phyloP scores from a whole-genome alignment of 2,113 vertebrate genomes.

The Propithecus coquereli region DNA sequence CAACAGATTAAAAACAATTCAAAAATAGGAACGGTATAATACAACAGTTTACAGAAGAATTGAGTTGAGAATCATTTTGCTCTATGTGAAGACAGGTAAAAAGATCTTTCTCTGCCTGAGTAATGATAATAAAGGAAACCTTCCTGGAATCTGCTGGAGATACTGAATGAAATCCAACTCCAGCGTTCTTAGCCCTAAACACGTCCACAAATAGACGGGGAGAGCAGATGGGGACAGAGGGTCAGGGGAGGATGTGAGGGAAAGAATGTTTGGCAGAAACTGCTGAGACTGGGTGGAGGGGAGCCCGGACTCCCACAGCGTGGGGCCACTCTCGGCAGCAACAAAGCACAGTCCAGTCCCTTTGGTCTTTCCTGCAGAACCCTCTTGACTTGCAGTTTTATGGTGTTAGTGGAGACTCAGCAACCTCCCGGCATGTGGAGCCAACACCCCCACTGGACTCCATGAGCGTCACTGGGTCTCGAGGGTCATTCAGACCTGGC shows the following conservation, averaged over 20 bases:
- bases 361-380: background rate
- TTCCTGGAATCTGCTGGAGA: slow-evolving; percentile 18
- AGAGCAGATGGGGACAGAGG: slow-evolving; percentile 75
- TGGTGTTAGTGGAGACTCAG: background rate
- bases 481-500: background rate
- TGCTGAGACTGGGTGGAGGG: background rate
- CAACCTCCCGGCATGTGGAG: background rate
- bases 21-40: background rate
- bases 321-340: background rate
- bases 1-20: background rate
- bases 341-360: background rate
- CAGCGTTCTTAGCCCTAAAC: background rate
- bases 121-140: background rate
- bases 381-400: background rate
- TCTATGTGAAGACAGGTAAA: background rate
- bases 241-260: slow-evolving; percentile 70
- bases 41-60: background rate
- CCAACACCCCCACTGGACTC: no score
- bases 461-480: background rate
- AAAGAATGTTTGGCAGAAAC: background rate
- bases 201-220: slow-evolving; percentile 79
- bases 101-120: background rate
- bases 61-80: background rate
- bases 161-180: slow-evolving; percentile 7
- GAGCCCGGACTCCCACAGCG: background rate